Percentiles rank a stretch among this genome's conserved stretches.
phyloP scores from a whole-genome alignment of 2,113 vertebrate species.

The Hassar affinis region DNA sequence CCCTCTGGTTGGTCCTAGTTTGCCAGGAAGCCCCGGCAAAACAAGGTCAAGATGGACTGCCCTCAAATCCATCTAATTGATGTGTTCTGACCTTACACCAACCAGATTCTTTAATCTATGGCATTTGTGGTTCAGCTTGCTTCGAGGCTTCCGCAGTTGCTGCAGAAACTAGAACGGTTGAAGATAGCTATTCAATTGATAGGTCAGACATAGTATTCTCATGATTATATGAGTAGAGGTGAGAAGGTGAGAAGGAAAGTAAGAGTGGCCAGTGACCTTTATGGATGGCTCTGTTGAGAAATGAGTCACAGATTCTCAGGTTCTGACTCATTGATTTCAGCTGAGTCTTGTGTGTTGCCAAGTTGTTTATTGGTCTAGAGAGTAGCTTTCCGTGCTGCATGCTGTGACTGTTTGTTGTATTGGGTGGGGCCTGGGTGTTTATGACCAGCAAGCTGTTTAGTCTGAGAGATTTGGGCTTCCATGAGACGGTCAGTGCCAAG shows the following conservation, averaged over 20 bases:
- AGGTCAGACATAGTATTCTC: background rate
- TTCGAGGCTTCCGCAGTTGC: background rate
- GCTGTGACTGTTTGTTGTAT: background rate
- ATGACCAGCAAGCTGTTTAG: constrained; percentile 3
- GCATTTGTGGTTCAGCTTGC: background rate
- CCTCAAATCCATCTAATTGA: background rate
- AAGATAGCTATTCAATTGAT: background rate
- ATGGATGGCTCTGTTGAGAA: background rate
- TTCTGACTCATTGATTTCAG: background rate
- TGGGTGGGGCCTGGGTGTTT: background rate
- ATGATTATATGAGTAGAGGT: no score
- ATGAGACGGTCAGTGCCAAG: background rate
- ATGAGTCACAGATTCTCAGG: background rate
- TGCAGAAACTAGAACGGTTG: background rate
- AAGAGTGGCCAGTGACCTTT: background rate
- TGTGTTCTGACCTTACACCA: background rate
- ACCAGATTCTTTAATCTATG: background rate
- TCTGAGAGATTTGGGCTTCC: background rate
- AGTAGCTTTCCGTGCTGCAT: background rate
- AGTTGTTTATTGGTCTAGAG: background rate
- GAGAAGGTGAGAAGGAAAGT: background rate
- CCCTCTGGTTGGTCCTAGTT: background rate
- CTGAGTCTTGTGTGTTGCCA: background rate
- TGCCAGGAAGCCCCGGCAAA: background rate
- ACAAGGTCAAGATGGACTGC: background rate